Base-by-base conservation (phyloP, 2,888 invertebrate genomes). In the Amiota mariae region DNA sequence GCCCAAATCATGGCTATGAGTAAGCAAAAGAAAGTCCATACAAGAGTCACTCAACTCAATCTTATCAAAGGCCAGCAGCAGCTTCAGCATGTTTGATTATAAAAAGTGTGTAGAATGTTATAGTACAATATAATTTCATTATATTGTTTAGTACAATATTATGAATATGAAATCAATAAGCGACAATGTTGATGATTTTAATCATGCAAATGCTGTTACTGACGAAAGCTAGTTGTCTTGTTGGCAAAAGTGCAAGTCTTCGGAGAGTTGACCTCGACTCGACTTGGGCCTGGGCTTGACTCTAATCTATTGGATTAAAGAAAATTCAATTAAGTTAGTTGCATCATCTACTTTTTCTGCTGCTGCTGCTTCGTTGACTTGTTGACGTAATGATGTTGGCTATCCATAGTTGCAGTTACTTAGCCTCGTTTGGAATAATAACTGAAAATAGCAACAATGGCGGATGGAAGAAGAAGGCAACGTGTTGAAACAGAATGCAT, bases 101-200 rank as follows among this genome's bases (percentile, higher is more conserved):
- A 1, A 18, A n/a, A 20, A 12, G 54, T 51, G 54, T 15, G 59
- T 20, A 36, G 0, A 36, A 36, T 36, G 36, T 36, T 36, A 36
- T 36, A 36, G 4, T 75, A 80, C 73, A 77, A 80, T 77, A 80
- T 85, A 83, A 85, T 83, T 79, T 79, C 85, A 80, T 86, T 85
- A 36, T 36, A 83, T 83, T 83, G 82, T 86, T 86, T 81, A 59
- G 59, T 80, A n/a, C n/a, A n/a, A n/a, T n/a, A 78, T 81, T 84
- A 81, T 85, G 70, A 46, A 59, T 20, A 64, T 68, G 57, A 47
- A 63, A 64, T 18, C 67, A 59, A 24, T 36, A n/a, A 57, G 61
- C 10, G 59, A n/a, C 12, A 46, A 54, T n/a, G 36, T 13, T 63
- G 63, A 36, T 36, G 63, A 63, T 36, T 36, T 46, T 36, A 36